Evolutionary conservation across 2,888 invertebrate species (phyloP), one percentile per base, ranked within the genome.

Genomic region (Nomada flava): DNA sequence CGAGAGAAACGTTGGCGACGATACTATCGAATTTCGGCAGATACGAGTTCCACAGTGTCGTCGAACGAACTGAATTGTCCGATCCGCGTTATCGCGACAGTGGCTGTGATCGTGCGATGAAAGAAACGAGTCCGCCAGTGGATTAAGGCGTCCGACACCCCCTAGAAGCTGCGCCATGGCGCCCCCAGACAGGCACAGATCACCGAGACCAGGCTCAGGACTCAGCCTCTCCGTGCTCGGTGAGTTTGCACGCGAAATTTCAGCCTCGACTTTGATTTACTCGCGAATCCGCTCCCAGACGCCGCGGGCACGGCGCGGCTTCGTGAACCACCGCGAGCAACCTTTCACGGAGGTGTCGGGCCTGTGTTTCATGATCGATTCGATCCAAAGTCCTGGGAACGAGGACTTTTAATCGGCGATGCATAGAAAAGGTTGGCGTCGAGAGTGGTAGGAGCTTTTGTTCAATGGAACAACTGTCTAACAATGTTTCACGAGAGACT

Each of bases 181-280:
- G 90, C 93, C 93, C 80, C 93, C 93, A 82, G 92, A 93, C 87
- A 91, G 91, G 86, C 90, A 91, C 86, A 89, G 91, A 86, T 88
- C 90, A 87, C 91, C 91, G 85, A 92, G 93, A 90, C 93, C 94
- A 87, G 94, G 93, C 87, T 94, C 93, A 76, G 94, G 94, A 63
- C 92, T 93, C 83, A 94, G 94, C 91, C 93, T 94, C 88, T 94
- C 94, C 77, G 94, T 94, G 83, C 91, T 94, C 86, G 94, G 94
- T 94, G 92, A 94, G 94, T 94, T 77, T 63, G 13, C 26, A 11
- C 42, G 55, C 36, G 11, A 26, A 20, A 18, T 44, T n/a, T 26
- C 13, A n/a, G 13, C 20, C 18, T 29, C 20, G 13, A n/a, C 18
- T 15, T 0, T 29, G 36, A 23, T 11, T 2, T n/a, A 18, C 13